Conservation (phyloP, 1,140 invertebrate genomes). For the Gryon sp. region DNA sequence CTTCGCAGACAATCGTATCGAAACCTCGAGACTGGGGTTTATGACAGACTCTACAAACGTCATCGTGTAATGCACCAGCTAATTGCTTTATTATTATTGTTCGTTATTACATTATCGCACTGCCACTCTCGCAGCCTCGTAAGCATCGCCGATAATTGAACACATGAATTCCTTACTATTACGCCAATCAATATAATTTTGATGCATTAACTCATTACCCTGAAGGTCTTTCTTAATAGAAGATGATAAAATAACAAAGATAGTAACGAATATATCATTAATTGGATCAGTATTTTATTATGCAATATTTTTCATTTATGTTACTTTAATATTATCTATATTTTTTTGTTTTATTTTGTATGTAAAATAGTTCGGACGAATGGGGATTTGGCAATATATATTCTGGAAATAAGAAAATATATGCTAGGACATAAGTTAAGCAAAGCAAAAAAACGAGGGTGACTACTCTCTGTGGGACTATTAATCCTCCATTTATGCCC, state of each 20-base stretch:
- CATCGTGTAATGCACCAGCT: conserved; percentile 49
- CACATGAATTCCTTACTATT: conserved; percentile 77
- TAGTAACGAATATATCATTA: no score
- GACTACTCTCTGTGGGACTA: conserved; percentile 41
- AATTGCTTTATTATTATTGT: conserved; percentile 73
- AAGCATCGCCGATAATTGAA: conserved; percentile 73
- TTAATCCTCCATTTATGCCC: conserved; percentile 54
- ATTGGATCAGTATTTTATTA: no score
- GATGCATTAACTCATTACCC: conserved; percentile 41
- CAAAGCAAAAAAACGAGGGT: conserved; percentile 23
- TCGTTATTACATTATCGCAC: conserved; percentile 70
- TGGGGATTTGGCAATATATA: conserved; percentile 11
- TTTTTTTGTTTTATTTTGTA: no score
- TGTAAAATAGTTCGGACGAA: conserved; percentile 37
- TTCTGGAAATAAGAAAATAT: conserved; percentile 49
- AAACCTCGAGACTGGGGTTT: no score
- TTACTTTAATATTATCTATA: no score
- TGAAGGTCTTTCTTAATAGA: conserved; percentile 4
- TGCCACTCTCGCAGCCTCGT: conserved; percentile 45
- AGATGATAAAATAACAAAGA: conserved; percentile 40
- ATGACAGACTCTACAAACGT: conserved; percentile 23
- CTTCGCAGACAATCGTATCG: no score
- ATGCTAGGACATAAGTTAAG: conserved; percentile 44
- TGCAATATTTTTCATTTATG: no score
- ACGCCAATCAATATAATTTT: conserved; percentile 73